Percentiles rank a stretch among this genome's conserved stretches.
Conservation (phyloP, 2,113 vertebrate species). For the Gorilla gorilla region DNA sequence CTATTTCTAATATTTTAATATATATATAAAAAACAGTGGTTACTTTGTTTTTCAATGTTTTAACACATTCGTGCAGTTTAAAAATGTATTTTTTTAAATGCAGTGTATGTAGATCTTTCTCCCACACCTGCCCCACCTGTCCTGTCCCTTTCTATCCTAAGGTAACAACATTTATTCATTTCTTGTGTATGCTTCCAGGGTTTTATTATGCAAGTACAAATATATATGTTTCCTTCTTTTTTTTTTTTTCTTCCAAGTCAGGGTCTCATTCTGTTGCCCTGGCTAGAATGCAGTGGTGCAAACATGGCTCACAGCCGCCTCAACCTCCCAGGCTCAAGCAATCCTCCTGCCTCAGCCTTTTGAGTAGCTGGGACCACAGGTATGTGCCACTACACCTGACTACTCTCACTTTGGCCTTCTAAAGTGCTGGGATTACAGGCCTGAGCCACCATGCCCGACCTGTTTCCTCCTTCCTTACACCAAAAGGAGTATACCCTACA, state of each 20-base stretch:
- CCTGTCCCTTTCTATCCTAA: neutral
- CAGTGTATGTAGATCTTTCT: neutral
- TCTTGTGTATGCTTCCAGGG: neutral
- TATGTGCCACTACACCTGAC: too few relatives aligned
- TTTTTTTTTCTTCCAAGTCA: too few relatives aligned
- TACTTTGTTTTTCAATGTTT: neutral
- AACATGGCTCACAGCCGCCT: too few relatives aligned
- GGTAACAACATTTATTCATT: neutral
- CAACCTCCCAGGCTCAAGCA: too few relatives aligned
- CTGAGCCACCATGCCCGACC: too few relatives aligned
- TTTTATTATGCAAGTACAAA: neutral
- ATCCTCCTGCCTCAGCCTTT: too few relatives aligned
- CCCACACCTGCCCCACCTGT: neutral
- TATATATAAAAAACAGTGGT: neutral
- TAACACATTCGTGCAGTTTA: neutral
- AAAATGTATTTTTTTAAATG: neutral
- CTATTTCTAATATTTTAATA: neutral
- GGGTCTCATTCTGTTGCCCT: too few relatives aligned
- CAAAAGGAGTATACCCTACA: neutral
- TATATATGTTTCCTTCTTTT: neutral
- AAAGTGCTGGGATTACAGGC: too few relatives aligned
- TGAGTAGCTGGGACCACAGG: too few relatives aligned
- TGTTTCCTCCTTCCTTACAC: neutral
- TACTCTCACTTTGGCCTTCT: too few relatives aligned
- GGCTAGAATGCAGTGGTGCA: too few relatives aligned